A percentile compares a stretch with the other conserved stretches of the same genome.
Conservation (phyloP, 2,888 invertebrate genomes). For the Amphipoea oculea region DNA sequence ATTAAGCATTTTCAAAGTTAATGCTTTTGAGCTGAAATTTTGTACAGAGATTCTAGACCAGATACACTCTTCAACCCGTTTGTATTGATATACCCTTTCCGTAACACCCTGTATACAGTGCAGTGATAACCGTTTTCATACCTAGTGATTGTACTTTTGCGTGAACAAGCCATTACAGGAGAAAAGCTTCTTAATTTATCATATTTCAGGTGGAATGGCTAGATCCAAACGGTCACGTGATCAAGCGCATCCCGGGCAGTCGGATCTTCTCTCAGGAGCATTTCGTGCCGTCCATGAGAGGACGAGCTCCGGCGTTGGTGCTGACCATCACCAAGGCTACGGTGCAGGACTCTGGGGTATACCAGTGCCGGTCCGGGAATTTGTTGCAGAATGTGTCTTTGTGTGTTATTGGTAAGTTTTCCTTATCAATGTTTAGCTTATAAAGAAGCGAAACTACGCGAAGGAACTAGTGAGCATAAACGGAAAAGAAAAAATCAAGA, state of each 20-base stretch:
- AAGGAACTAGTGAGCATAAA: too few relatives aligned
- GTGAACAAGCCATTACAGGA: not conserved
- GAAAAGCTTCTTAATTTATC: not conserved
- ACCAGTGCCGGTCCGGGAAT: slow-evolving; percentile 79
- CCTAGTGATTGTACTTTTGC: not conserved
- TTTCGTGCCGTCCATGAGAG: slow-evolving; percentile 68
- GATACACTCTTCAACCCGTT: too few relatives aligned
- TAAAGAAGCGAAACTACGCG: not conserved
- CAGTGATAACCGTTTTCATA: not conserved
- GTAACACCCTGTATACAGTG: too few relatives aligned
- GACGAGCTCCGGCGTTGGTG: slow-evolving; percentile 71
- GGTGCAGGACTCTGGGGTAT: slow-evolving; percentile 79
- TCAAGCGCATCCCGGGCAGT: slow-evolving; percentile 71
- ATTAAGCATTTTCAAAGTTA: too few relatives aligned
- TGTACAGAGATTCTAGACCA: too few relatives aligned
- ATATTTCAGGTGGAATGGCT: slow-evolving; percentile 81
- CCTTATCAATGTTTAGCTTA: not conserved
- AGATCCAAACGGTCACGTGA: slow-evolving; percentile 74
- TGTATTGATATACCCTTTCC: too few relatives aligned
- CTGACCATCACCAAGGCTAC: slow-evolving; percentile 73
- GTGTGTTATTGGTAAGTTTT: slow-evolving; percentile 81
- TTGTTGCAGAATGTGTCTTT: slow-evolving; percentile 70
- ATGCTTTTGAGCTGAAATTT: too few relatives aligned
- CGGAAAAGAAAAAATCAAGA: not conserved
- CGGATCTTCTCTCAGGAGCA: slow-evolving; percentile 80